Conservation (phyloP, 2,888 invertebrate species). For the Elgonia sp. region DNA sequence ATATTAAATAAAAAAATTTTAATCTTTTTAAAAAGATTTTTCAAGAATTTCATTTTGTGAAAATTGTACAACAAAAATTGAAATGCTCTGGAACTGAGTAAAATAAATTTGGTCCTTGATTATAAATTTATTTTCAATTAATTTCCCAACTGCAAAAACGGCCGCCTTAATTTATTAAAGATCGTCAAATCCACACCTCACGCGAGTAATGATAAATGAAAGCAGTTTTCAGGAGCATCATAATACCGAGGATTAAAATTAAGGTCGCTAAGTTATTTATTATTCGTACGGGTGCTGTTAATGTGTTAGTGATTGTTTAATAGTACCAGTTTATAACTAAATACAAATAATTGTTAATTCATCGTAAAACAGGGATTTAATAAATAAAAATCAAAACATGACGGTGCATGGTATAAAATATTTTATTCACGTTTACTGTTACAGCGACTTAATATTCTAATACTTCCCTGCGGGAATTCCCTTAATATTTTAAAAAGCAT, state of each 20-base stretch:
- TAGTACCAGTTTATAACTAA: constrained; percentile 25
- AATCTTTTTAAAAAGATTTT: too few species aligned
- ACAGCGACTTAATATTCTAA: constrained; percentile 28
- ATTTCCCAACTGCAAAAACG: constrained; percentile 23
- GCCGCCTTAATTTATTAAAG: constrained; percentile 1
- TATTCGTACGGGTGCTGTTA: constrained; percentile 6
- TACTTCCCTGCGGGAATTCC: background rate
- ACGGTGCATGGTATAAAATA: background rate
- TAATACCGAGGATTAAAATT: constrained; percentile 13
- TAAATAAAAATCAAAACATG: constrained; percentile 37
- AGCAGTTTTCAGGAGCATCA: constrained; percentile 7
- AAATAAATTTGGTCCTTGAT: too few species aligned
- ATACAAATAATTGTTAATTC: background rate
- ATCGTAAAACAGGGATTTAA: background rate
- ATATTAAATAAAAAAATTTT: too few species aligned
- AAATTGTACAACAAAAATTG: too few species aligned
- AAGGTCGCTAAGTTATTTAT: constrained; percentile 25
- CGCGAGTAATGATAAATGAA: constrained; percentile 4
- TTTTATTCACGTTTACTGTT: constrained; percentile 12
- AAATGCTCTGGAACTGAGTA: too few species aligned
- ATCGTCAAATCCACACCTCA: constrained; percentile 5
- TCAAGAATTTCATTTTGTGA: too few species aligned
- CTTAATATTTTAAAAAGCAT: constrained; percentile 29
- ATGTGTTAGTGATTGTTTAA: constrained; percentile 16
- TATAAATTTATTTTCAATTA: background rate